phyloP scores from a whole-genome alignment of 2,888 invertebrate genomes.

The Mesorhabditis spiculigera region DNA sequence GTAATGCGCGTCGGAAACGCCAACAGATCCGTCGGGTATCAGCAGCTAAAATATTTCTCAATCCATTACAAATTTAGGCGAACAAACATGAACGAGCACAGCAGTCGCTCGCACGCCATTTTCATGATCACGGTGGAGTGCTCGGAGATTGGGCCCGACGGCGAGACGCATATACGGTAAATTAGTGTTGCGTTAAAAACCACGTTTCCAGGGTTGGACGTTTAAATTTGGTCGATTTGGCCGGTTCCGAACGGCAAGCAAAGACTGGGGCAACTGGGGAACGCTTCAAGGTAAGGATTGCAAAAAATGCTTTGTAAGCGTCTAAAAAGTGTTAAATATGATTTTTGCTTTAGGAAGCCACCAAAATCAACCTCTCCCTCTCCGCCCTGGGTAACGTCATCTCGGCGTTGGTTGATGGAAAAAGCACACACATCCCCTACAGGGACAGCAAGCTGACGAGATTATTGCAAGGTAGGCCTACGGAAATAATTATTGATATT shows the following conservation, averaged over 20 bases:
- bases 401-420: conserved; percentile 93
- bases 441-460: conserved; percentile 93
- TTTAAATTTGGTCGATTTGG: conserved; percentile 92
- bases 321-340: conserved; percentile 12
- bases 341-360: conserved; percentile 73
- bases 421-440: conserved; percentile 94
- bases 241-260: conserved; percentile 92
- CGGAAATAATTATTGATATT: background rate
- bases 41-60: background rate
- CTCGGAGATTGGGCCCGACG: conserved; percentile 70
- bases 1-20: conserved; percentile 89
- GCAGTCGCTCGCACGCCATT: conserved; percentile 83
- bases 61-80: conserved; percentile 27
- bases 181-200: background rate
- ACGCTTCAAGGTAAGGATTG: background rate
- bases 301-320: background rate
- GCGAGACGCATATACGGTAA: conserved; percentile 66
- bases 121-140: conserved; percentile 97
- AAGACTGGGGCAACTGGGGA: conserved; percentile 82
- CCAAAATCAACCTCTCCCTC: conserved; percentile 93
- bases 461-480: conserved; percentile 73
- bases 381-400: conserved; percentile 97
- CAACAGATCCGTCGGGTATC: conserved; percentile 81
- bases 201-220: conserved; percentile 72
- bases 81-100: conserved; percentile 99